Evolutionary conservation across 2,113 vertebrate genomes (phyloP).

Genomic region (Phyllostomus discolor): DNA sequence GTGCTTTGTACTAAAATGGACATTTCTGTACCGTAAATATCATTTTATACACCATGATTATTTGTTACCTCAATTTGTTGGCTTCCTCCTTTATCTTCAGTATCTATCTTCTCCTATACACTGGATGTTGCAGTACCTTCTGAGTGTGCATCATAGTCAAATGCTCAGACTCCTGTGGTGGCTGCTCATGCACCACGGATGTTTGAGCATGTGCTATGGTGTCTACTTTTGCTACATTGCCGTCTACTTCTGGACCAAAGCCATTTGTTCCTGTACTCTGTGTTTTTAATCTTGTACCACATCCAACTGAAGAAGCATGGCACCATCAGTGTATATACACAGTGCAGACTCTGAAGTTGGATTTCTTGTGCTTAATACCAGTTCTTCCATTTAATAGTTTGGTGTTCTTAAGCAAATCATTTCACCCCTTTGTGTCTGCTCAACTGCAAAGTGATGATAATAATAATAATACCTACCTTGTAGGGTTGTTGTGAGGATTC

Average conservation of each 20-base stretch:
- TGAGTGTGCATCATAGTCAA: slow-evolving; percentile 55
- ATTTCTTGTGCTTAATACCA: background rate
- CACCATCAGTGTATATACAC: background rate
- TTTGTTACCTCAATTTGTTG: slow-evolving; percentile 35
- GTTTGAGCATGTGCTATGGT: slow-evolving; percentile 47
- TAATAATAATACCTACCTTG: background rate
- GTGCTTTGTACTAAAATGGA: slow-evolving; percentile 38
- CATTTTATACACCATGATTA: background rate
- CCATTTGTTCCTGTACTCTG: slow-evolving; percentile 38
- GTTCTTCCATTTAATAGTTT: background rate
- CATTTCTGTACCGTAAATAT: slow-evolving; percentile 24
- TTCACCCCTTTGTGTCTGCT: background rate
- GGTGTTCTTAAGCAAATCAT: background rate
- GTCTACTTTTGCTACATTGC: slow-evolving; percentile 48
- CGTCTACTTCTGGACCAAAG: slow-evolving; percentile 39
- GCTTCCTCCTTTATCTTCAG: background rate
- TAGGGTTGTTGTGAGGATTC: background rate
- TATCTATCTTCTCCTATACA: slow-evolving; percentile 31
- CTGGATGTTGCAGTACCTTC: slow-evolving; percentile 36
- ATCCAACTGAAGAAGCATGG: slow-evolving; percentile 31
- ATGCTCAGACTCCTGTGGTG: slow-evolving; percentile 63
- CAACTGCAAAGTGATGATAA: background rate
- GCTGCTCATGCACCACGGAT: slow-evolving; percentile 36
- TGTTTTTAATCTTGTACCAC: background rate
- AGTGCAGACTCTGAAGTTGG: background rate